Evolutionary conservation across 2,888 invertebrate genomes (phyloP), one percentile per base, ranked within the genome.

Genomic region (Temnothorax rugatulus): DNA sequence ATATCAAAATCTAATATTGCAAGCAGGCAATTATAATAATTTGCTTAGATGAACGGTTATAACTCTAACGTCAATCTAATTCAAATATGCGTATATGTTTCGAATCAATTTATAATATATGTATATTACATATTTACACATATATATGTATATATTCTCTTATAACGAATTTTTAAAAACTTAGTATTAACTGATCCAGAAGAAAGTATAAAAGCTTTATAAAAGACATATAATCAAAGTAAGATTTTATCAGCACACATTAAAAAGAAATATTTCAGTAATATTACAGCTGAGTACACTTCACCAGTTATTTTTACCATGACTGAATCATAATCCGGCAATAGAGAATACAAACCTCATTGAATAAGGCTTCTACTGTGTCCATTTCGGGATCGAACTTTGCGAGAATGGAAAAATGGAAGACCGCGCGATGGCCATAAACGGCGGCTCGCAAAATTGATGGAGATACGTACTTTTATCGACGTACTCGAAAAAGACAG

Each of bases 401-500:
- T 2, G 52, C 44, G 11, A 64, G 41, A 64, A 76, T 11, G 13
- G 34, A 68, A 68, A 68, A 68, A 68, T 50, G 44, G 38, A 52
- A 82, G 50, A 50, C 63, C 52, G 63, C 25, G 13, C 71, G 47
- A 61, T 77, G 50, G 15, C 79, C 79, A 71, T 47, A 79, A 79
- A 79, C 52, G 66, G 61, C 64, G 84, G 61, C 21, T 47, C 63
- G 66, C 61, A 57, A 85, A 89, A 90, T 90, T 88, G 90, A 86
- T 86, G 84, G 73, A 84, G 90, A 87, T 85, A 89, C 90, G 88
- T 88, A 91, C 89, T 89, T 92, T 91, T 90, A 90, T 86, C 88
- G 87, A 88, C 87, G 84, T 76, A 86, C 82, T 52, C 66, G 79
- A 86, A 86, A 91, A 86, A 87, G 86, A 90, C 84, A 87, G 87